phyloP scores from a whole-genome alignment of 1,140 invertebrate species.

The Radopholus similis region DNA sequence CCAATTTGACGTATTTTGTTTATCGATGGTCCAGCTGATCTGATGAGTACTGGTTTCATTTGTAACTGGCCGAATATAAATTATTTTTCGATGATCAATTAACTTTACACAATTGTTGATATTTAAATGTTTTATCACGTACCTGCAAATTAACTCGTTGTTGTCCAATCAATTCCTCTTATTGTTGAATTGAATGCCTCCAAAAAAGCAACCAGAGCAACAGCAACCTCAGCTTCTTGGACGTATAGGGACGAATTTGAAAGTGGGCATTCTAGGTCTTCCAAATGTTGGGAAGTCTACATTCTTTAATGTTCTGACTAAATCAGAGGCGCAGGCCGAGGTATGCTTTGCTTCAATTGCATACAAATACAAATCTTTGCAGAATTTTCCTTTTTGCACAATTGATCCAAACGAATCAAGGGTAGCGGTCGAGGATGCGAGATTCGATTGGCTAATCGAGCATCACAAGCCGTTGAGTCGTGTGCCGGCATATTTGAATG shows the following conservation, averaged over 20 bases:
- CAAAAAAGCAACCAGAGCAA: constrained; percentile 80
- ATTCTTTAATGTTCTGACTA: constrained; percentile 96
- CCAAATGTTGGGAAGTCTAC: constrained; percentile 75
- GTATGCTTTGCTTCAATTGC: constrained; percentile 99
- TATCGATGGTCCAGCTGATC: neutral
- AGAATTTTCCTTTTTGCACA: constrained; percentile 97
- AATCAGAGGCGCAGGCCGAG: constrained; percentile 87
- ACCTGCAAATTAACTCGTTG: constrained; percentile 1
- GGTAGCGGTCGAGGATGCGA: constrained; percentile 91
- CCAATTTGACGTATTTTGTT: constrained; percentile 6
- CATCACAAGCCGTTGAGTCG: constrained; percentile 78
- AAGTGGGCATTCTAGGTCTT: constrained; percentile 67
- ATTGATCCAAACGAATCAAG: constrained; percentile 99
- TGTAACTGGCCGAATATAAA: too few relatives aligned
- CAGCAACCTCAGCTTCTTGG: constrained; percentile 83
- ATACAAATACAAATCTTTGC: neutral
- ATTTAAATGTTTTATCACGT: neutral
- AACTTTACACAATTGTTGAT: neutral
- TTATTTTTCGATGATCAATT: constrained; percentile 10
- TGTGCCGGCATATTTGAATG: constrained; percentile 87
- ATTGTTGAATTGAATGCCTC: constrained; percentile 78
- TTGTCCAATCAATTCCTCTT: neutral
- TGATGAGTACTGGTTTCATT: neutral
- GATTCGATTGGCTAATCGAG: constrained; percentile 87
- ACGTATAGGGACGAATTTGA: constrained; percentile 91